Conservation (phyloP, 2,797 vertebrate genomes). For the Liparis tanakae region DNA sequence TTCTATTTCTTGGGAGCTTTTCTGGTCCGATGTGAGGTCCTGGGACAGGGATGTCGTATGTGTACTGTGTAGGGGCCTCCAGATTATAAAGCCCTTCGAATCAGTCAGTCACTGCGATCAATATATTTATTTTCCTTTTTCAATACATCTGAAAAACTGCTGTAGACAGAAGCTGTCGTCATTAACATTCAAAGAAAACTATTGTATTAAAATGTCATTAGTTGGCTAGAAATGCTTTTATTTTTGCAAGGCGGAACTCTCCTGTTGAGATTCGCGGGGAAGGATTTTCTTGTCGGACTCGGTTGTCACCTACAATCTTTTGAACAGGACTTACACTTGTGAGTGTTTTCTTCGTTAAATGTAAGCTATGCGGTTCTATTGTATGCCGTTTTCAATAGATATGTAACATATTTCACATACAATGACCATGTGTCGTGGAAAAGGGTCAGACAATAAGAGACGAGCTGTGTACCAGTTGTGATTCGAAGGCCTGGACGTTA, state of each 20-base stretch:
- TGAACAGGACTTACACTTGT: slow-evolving; percentile 61
- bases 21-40: no score
- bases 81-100: no score
- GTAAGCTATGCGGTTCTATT: fast-evolving
- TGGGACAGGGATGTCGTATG: no score
- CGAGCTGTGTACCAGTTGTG: background rate
- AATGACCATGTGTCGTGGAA: fast-evolving
- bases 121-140: background rate
- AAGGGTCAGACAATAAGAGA: background rate
- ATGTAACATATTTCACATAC: fast-evolving
- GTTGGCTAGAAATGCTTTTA: background rate
- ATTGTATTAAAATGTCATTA: background rate
- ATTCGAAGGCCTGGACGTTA: slow-evolving; percentile 37
- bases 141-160: background rate
- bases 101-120: background rate
- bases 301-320: slow-evolving; percentile 50
- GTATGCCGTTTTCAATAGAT: fast-evolving
- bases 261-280: slow-evolving; percentile 45
- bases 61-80: no score
- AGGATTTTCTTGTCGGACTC: slow-evolving; percentile 55
- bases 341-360: slow-evolving; percentile 55
- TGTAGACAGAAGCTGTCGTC: fast-evolving
- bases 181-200: background rate
- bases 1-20: no score
- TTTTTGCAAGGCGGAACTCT: slow-evolving; percentile 55